These are phyloP conservation scores for Parazoanthus atlanticus DNA, from an alignment of 92 coral and sea anemone genomes.

Conservation along the genomic window DNA sequence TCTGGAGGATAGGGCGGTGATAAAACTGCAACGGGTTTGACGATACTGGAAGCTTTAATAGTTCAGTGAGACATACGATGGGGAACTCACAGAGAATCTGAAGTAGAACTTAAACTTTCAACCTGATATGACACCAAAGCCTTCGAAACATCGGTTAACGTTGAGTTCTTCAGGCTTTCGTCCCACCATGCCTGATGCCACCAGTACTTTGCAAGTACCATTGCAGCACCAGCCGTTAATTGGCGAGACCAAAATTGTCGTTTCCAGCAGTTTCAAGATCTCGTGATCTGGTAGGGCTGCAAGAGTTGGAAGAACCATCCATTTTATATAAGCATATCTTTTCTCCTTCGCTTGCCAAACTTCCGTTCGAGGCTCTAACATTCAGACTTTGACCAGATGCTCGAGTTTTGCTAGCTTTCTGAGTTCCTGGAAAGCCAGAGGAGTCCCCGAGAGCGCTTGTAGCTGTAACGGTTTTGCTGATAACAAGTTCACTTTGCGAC, in stretches of 20 bases:
- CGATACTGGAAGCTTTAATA: too few species aligned
- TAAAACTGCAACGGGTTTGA: too few species aligned
- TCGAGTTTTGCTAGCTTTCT: background rate
- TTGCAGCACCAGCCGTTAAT: background rate
- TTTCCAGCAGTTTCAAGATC: background rate
- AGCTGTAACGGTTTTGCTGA: background rate
- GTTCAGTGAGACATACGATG: too few species aligned
- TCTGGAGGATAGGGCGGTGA: too few species aligned
- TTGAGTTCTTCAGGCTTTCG: too few species aligned
- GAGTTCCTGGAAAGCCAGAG: background rate
- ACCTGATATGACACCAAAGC: too few species aligned
- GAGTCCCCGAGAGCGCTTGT: background rate
- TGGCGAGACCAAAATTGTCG: background rate
- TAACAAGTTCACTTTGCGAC: background rate
- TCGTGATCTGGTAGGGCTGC: background rate
- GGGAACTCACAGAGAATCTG: too few species aligned
- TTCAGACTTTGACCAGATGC: background rate
- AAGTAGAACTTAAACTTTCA: too few species aligned
- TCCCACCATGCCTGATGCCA: too few species aligned
- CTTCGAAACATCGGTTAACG: too few species aligned
- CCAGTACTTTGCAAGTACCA: too few species aligned
- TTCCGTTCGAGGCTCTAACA: background rate
- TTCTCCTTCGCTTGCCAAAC: background rate
- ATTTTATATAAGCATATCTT: background rate
- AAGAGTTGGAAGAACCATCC: background rate